A percentile compares a stretch with the other conserved stretches of the same genome.
Conservation (phyloP, 2,797 vertebrate genomes). For the Poecilia wingei region DNA sequence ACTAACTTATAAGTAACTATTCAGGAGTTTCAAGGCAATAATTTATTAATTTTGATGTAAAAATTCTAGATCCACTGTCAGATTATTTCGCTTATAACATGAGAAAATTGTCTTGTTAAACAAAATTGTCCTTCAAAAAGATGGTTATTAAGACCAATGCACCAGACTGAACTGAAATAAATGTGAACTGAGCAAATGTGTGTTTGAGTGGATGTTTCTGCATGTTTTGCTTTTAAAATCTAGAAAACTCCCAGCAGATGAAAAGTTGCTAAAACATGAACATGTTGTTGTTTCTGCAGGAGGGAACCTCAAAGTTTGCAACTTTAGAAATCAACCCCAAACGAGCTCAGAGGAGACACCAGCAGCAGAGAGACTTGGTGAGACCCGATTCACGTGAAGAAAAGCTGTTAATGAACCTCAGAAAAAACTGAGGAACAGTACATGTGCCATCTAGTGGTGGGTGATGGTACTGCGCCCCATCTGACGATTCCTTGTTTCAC, state of each 20-base stretch:
- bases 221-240: neutral
- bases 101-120: too few species aligned
- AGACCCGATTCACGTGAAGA: constrained; percentile 39
- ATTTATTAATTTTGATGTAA: neutral
- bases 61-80: neutral
- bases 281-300: constrained; percentile 72
- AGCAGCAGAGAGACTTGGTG: constrained; percentile 93
- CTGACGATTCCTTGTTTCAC: neutral
- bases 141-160: too few species aligned
- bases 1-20: too few species aligned
- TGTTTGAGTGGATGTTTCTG: neutral
- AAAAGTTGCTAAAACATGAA: neutral
- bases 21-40: too few species aligned
- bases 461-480: neutral
- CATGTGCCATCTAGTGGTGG: constrained; percentile 43
- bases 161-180: neutral
- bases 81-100: neutral
- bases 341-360: constrained; percentile 91
- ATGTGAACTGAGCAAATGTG: neutral
- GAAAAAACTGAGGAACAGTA: neutral
- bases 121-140: too few species aligned
- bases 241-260: neutral
- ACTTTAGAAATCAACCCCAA: constrained; percentile 95
- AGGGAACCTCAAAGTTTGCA: constrained; percentile 96
- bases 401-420: neutral